Conservation (phyloP, 2,797 vertebrate genomes). For the Columba guinea region DNA sequence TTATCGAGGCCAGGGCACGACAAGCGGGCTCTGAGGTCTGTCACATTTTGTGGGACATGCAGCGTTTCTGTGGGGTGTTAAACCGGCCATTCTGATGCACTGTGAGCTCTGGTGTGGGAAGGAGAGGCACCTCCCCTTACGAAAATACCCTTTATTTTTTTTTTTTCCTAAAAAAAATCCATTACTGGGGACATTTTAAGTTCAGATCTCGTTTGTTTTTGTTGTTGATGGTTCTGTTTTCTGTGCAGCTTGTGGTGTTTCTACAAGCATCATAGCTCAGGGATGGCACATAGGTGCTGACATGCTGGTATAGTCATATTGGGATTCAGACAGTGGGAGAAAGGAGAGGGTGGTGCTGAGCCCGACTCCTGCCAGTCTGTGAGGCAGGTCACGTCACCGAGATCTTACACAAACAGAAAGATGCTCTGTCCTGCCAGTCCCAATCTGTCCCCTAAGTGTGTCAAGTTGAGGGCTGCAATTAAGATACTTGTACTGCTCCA, state of each 20-base stretch:
- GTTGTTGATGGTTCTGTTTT: background rate
- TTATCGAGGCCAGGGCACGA: background rate
- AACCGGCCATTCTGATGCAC: background rate
- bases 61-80: background rate
- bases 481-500: background rate
- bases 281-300: background rate
- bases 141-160: background rate
- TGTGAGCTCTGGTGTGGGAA: background rate
- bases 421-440: background rate
- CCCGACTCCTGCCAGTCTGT: background rate
- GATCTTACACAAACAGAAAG: background rate
- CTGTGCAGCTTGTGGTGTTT: background rate
- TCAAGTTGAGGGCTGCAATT: background rate
- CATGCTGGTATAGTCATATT: fast-evolving
- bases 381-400: fast-evolving
- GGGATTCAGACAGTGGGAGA: background rate
- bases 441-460: background rate
- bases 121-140: fast-evolving
- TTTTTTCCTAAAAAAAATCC: background rate
- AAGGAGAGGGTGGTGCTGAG: background rate
- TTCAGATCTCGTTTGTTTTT: background rate
- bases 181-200: background rate
- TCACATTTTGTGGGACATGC: background rate
- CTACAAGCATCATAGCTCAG: background rate
- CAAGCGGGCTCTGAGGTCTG: background rate